Base-by-base conservation (phyloP, 1,140 invertebrate genomes). In the Rhynchophorus ferrugineus region DNA sequence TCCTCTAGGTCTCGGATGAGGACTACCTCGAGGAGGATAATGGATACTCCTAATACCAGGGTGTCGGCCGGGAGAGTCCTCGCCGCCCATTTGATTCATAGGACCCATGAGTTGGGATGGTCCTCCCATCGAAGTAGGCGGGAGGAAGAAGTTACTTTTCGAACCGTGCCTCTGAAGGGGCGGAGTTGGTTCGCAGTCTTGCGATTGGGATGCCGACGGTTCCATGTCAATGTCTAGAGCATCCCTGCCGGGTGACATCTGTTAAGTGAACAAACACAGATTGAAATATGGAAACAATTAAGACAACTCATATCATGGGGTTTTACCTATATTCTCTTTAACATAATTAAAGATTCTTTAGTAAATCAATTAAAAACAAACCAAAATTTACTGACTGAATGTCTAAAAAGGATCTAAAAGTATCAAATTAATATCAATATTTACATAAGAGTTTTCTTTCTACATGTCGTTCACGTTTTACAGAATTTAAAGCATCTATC, bases 181-280 rank as follows among this genome's bases (percentile, higher is more conserved):
- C 19, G 91, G 90, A 55, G 91, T 92, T 20, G 91, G 89, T 70
- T 95, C 91, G 72, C 91, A 93, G 75, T 95, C 91, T 64, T 91
- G 85, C 29, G 87, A 89, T 69, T 94, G 90, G 22, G 89, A 90
- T 21, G 87, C 87, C 3, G 85, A 87, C 8, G 84, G 83, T 62
- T 89, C 86, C 82, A 89, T 80, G 61, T 89, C 87, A 41, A 84
- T 82, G 59, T 87, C 84, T 47, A 80, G 87, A 60, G 77, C 85
- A 66, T 79, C 86, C 64, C 76, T 74, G 39, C 85, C 84, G 6
- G 86, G 86, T n/a, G 87, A 89, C 56, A 89, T 73, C 86, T 89
- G 24, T n/a, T n/a, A n/a, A n/a, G n/a, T n/a, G n/a, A n/a, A n/a
- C n/a, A n/a, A n/a, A n/a, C n/a, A n/a, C n/a, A n/a, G n/a, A n/a